Evolutionary conservation across 2,797 vertebrate genomes (phyloP), one percentile per base, ranked within the genome.

Genomic region (Propithecus deckenii): DNA sequence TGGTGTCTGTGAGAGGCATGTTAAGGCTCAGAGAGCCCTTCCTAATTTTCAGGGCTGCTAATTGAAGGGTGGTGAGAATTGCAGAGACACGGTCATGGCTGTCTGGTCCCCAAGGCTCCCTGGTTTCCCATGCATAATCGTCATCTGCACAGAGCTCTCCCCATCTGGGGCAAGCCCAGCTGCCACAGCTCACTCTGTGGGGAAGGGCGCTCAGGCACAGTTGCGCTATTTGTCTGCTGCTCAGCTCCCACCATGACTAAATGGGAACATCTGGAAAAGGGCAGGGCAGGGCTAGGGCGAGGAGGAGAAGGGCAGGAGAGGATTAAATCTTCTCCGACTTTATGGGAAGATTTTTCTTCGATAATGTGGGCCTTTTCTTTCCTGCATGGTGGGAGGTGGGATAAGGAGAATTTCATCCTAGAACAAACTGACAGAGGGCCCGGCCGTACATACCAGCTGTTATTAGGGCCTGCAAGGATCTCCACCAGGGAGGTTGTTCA

Each of bases 201-300:
- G 95, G 94, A 98, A 97, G 98, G 96, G 98, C 98, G 98, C 98
- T 98, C 97, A 98, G 98, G 97, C 97, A 97, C 89, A 98, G 98
- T 98, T 98, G 96, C 94, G 97, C 97, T 98, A 98, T 98, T 98
- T 92, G 63, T 98, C 98, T 52, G 94, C 97, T 96, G 97, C 97
- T 98, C 97, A 95, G 95, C 98, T 98, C 98, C 97, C 97, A 98
- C 99, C 98, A 98, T 98, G 98, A 99, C 98, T 99, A 99, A 99
- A 98, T 91, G 98, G 98, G 98, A 98, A 98, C 99, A 99, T 99
- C 99, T 99, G 99, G 98, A 98, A 98, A 98, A 98, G 97, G 97
- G 98, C 95, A 98, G 97, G 98, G 97, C 97, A 98, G 97, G 98
- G 97, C 71, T 83, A 86, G 97, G 97, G 95, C 35, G 74, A 98